A percentile compares a stretch with the other conserved stretches of the same genome.
Conservation (phyloP, 1,140 invertebrate species). For the Drosophila neocordata region DNA sequence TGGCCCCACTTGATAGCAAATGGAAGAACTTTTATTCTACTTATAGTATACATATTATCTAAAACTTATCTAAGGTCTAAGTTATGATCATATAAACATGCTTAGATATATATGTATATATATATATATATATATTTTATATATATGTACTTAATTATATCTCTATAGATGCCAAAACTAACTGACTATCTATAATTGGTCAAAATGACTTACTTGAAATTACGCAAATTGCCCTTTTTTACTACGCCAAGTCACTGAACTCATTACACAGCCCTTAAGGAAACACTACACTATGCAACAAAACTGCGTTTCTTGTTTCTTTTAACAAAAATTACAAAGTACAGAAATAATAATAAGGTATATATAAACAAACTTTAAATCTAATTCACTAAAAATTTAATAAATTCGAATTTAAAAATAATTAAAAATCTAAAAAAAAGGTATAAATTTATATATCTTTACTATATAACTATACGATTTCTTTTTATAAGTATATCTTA, state of each 20-base stretch:
- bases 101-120: neutral
- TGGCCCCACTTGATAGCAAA: constrained; percentile 26
- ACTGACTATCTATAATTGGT: neutral
- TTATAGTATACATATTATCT: constrained; percentile 27
- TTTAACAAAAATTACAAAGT: no score
- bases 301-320: no score
- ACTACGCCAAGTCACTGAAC: constrained; percentile 30
- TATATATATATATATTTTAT: neutral
- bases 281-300: neutral
- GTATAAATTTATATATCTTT: no score
- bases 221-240: neutral
- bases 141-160: neutral
- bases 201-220: neutral
- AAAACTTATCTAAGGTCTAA: constrained; percentile 1
- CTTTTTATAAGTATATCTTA: no score
- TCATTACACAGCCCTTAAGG: neutral
- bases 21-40: constrained; percentile 6
- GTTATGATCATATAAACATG: neutral
- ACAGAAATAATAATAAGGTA: no score
- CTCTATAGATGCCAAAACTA: neutral
- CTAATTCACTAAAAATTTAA: no score
- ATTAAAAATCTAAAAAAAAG: no score
- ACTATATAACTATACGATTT: no score
- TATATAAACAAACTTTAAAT: no score
- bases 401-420: no score